phyloP scores from a whole-genome alignment of 1,140 invertebrate species.

The Drosophila nigrodunni region DNA sequence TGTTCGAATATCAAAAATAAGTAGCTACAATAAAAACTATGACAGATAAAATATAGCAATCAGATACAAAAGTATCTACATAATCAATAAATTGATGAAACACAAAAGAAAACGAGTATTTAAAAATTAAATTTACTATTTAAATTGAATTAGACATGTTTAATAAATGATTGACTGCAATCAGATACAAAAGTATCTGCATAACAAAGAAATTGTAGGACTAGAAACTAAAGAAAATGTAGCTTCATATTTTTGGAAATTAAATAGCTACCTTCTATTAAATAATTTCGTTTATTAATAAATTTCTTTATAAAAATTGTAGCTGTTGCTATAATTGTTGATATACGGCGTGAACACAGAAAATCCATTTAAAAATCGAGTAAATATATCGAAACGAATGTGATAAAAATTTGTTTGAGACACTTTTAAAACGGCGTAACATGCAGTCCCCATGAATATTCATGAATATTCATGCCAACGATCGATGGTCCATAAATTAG shows the following conservation, averaged over 20 bases:
- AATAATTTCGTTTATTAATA: slow-evolving; percentile 36
- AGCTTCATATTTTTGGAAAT: too few relatives aligned
- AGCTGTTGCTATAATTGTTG: slow-evolving; percentile 53
- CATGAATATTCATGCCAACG: slow-evolving; percentile 42
- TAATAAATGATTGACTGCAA: neutral
- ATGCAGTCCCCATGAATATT: slow-evolving; percentile 74
- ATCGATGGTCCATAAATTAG: slow-evolving; percentile 40
- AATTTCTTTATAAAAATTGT: slow-evolving; percentile 44
- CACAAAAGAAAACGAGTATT: neutral
- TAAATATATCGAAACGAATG: slow-evolving; percentile 43
- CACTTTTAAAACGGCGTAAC: slow-evolving; percentile 73
- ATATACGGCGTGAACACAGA: slow-evolving; percentile 39
- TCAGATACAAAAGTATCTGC: slow-evolving; percentile 6
- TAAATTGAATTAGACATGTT: slow-evolving; percentile 4
- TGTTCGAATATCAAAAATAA: neutral
- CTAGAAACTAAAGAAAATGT: neutral
- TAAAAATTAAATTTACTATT: neutral
- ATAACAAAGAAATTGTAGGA: neutral
- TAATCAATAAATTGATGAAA: neutral
- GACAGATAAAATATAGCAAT: neutral
- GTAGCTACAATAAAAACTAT: slow-evolving; percentile 3
- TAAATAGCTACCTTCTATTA: slow-evolving; percentile 1
- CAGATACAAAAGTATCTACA: neutral
- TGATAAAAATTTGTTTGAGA: slow-evolving; percentile 75
- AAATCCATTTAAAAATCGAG: slow-evolving; percentile 61